These are phyloP conservation scores for Varanus komodoensis DNA, from an alignment of 2,113 vertebrate species.

Conservation along the genomic window DNA sequence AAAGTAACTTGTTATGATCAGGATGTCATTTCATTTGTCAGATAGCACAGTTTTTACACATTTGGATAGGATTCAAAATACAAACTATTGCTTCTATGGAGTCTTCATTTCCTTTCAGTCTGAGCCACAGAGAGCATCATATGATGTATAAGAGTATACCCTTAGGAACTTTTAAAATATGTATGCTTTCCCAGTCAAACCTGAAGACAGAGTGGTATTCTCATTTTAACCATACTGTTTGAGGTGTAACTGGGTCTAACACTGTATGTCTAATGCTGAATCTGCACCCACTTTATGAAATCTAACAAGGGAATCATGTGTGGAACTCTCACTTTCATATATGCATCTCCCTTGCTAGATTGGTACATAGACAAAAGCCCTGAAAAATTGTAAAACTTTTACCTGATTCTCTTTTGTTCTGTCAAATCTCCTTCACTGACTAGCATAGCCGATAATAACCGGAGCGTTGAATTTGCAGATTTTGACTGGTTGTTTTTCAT, in stretches of 20 bases:
- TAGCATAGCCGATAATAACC: constrained; percentile 95
- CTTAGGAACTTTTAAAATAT: neutral
- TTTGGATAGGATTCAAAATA: neutral
- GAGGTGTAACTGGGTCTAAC: neutral
- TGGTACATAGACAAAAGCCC: neutral
- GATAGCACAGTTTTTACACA: neutral
- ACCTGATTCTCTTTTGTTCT: constrained; percentile 99
- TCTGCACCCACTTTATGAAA: neutral
- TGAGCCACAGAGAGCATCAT: neutral
- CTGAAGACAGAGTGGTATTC: neutral
- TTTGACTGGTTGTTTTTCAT: constrained; percentile 99
- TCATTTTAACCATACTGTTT: neutral
- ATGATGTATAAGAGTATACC: neutral
- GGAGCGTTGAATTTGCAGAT: constrained; percentile 96
- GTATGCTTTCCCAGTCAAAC: neutral
- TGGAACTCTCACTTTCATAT: neutral
- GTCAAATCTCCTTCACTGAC: constrained; percentile 98
- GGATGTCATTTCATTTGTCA: neutral
- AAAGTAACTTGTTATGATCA: neutral
- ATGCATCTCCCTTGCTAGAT: neutral
- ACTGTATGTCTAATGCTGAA: neutral
- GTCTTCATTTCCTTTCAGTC: neutral
- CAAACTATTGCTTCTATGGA: neutral
- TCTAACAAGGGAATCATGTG: neutral
- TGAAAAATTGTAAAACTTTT: constrained; percentile 35